Percentiles rank a stretch among this genome's conserved stretches.
Conservation (phyloP, 2,797 vertebrate genomes). For the Phataginus tricuspis region DNA sequence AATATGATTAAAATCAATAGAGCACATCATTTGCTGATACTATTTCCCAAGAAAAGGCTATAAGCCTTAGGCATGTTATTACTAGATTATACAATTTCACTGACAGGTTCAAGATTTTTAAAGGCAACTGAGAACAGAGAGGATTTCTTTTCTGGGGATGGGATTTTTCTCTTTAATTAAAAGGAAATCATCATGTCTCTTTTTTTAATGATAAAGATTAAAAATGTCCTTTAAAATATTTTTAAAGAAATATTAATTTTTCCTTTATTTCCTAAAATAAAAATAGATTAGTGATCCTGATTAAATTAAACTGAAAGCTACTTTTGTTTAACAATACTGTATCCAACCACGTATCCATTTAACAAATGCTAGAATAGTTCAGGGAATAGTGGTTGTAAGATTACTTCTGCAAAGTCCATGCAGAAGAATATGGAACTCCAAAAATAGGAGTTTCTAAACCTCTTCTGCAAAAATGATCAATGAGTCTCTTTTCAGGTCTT, state of each 20-base stretch:
- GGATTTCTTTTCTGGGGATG: conserved; percentile 81
- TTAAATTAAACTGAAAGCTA: conserved; percentile 44
- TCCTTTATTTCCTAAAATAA: conserved; percentile 60
- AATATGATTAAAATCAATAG: conserved; percentile 83
- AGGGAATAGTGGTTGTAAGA: not conserved
- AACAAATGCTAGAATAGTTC: conserved; percentile 3
- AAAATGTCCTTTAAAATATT: conserved; percentile 59
- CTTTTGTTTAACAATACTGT: conserved; percentile 50
- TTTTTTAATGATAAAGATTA: conserved; percentile 70
- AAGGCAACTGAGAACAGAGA: conserved; percentile 77
- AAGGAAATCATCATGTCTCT: conserved; percentile 64
- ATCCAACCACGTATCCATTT: conserved; percentile 25
- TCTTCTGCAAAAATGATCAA: conserved; percentile 53
- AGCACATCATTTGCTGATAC: conserved; percentile 81
- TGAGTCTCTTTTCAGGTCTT: conserved; percentile 13
- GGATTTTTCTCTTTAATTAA: conserved; percentile 80
- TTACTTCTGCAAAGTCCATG: conserved; percentile 34
- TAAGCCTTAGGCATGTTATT: conserved; percentile 81
- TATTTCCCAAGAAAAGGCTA: conserved; percentile 77
- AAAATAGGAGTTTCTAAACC: conserved; percentile 28
- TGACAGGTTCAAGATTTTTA: conserved; percentile 79
- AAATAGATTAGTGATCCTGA: conserved; percentile 15
- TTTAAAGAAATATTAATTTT: conserved; percentile 27
- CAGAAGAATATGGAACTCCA: conserved; percentile 43
- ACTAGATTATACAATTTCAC: conserved; percentile 81